A percentile compares a stretch with the other conserved stretches of the same genome.
Evolutionary conservation across 2,113 vertebrate genomes (phyloP).

Genomic region (Rhabdornis inornatus): DNA sequence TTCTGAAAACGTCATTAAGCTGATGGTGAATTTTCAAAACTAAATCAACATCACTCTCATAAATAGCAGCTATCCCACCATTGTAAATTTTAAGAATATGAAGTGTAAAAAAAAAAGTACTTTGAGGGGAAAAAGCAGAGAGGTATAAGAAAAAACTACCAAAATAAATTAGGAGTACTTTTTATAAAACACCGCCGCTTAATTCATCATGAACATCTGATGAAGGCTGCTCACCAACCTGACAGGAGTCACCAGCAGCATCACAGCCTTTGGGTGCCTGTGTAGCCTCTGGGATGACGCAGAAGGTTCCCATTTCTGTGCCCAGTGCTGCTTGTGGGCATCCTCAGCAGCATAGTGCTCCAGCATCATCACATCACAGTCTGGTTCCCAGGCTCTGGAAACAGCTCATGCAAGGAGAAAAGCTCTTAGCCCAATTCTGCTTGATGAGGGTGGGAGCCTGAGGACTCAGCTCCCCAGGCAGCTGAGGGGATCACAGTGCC

Average conservation of each 20-base stretch:
- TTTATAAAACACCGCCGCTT: background rate
- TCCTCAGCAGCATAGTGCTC: background rate
- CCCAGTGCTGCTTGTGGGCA: background rate
- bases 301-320: background rate
- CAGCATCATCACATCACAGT: background rate
- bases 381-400: background rate
- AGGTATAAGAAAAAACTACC: background rate
- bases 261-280: background rate
- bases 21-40: background rate
- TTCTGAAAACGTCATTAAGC: background rate
- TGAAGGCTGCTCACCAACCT: background rate
- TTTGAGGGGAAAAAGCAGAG: background rate
- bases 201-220: background rate
- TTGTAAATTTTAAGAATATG: background rate
- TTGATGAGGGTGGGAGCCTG: fast-evolving
- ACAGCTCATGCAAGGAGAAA: background rate
- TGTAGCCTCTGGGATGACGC: background rate
- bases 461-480: background rate
- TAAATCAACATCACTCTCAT: background rate
- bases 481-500: fast-evolving
- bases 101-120: background rate
- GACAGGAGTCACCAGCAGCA: background rate
- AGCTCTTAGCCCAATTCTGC: fast-evolving
- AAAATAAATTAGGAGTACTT: background rate
- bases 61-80: background rate